phyloP scores from a whole-genome alignment of 2,888 invertebrate species.

The Dromius quadrimaculatus region DNA sequence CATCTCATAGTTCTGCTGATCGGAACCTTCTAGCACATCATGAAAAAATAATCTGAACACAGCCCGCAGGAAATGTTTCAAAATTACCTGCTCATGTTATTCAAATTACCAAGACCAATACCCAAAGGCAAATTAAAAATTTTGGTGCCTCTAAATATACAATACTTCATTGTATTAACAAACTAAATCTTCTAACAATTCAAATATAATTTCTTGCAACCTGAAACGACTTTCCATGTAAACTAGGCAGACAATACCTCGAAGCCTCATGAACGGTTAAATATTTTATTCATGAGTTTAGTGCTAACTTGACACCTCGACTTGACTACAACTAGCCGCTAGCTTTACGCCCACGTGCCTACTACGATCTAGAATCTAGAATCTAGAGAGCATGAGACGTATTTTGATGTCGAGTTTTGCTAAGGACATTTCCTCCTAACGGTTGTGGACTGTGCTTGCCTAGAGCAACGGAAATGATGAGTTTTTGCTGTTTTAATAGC shows the following conservation, averaged over 20 bases:
- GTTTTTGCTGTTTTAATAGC: not conserved
- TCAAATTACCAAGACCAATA: no score
- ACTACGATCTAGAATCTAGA: no score
- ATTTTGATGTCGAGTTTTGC: not conserved
- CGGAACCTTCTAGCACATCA: no score
- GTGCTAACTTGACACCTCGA: not conserved
- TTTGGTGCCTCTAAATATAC: no score
- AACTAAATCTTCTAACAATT: no score
- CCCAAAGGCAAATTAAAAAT: no score
- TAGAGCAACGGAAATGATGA: slow-evolving; percentile 3
- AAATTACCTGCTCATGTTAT: no score
- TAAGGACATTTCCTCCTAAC: slow-evolving; percentile 26
- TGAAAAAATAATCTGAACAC: no score
- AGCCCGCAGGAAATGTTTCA: no score
- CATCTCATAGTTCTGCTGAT: no score
- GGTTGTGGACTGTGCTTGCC: slow-evolving; percentile 26
- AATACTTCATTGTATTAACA: no score
- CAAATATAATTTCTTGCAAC: no score
- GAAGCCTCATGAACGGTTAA: not conserved
- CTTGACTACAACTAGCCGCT: not conserved
- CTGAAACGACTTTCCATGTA: slow-evolving; percentile 1
- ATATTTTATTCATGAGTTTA: slow-evolving; percentile 2
- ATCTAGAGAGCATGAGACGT: not conserved
- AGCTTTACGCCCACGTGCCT: slow-evolving; percentile 3
- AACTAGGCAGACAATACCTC: slow-evolving; percentile 5